phyloP scores from a whole-genome alignment of 2,888 invertebrate genomes.

The Dolomedes plantarius region DNA sequence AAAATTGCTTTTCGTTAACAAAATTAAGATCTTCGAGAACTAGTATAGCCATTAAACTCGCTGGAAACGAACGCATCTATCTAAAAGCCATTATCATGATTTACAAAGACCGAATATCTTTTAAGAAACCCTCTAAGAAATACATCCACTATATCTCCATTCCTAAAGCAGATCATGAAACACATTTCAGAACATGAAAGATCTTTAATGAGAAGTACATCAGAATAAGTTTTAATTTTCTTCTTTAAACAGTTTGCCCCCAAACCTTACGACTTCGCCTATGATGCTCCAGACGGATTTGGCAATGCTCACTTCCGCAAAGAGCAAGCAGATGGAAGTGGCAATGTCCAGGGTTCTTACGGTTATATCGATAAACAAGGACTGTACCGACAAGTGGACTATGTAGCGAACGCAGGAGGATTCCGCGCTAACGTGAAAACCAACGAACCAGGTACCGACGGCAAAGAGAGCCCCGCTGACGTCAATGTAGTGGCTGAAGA shows the following conservation, averaged over 20 bases:
- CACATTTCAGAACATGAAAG: too few relatives aligned
- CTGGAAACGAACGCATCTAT: too few relatives aligned
- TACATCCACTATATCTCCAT: too few relatives aligned
- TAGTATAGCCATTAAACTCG: too few relatives aligned
- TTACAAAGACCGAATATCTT: too few relatives aligned
- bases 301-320: conserved; percentile 19
- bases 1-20: too few relatives aligned
- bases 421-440: conserved; percentile 36
- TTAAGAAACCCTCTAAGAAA: too few relatives aligned
- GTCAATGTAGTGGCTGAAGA: not conserved
- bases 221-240: too few relatives aligned
- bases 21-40: too few relatives aligned
- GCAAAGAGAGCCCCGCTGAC: conserved; percentile 5
- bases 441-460: conserved; percentile 25
- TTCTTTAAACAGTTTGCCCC: conserved; percentile 19
- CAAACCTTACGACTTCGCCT: conserved; percentile 37
- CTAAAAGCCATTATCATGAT: too few relatives aligned
- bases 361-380: conserved; percentile 44
- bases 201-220: too few relatives aligned
- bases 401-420: conserved; percentile 20
- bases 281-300: conserved; percentile 9
- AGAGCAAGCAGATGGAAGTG: conserved; percentile 32
- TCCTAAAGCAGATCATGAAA: too few relatives aligned
- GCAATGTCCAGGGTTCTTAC: conserved; percentile 34
- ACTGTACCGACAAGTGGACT: conserved; percentile 32